Evolutionary conservation across 30 jellyfish, hydroid and myxozoan genomes (phyloP).

Genomic region (Hydractinia symbiolongicarpus): DNA sequence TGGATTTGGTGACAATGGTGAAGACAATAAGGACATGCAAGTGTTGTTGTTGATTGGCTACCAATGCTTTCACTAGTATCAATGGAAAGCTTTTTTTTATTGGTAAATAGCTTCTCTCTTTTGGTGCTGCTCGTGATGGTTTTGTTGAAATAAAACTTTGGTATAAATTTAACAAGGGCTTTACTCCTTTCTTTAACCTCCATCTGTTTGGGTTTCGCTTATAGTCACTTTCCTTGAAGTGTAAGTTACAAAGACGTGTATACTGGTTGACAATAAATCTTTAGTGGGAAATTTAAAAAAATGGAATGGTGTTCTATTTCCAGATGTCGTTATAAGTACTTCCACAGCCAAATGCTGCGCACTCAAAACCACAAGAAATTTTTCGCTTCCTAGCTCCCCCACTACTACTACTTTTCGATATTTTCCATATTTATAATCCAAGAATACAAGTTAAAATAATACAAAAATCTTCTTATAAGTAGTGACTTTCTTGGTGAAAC

Average conservation of each 20-base stretch:
- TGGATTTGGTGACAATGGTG: not conserved
- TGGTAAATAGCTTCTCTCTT: not conserved
- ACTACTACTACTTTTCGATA: no score
- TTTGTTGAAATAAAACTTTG: not conserved
- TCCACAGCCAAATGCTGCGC: not conserved
- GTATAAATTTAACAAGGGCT: not conserved
- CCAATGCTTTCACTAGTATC: not conserved
- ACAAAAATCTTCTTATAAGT: not conserved
- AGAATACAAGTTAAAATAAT: no score
- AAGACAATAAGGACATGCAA: not conserved
- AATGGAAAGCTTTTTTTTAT: not conserved
- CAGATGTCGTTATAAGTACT: slow-evolving; percentile 3
- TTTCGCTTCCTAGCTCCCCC: no score
- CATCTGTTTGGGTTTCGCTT: not conserved
- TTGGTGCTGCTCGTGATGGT: slow-evolving; percentile 14
- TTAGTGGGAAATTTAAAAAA: no score
- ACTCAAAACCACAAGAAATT: not conserved
- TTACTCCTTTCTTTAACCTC: slow-evolving; percentile 1
- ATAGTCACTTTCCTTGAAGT: no score
- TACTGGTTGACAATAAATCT: no score
- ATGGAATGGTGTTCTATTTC: not conserved
- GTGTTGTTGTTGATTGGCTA: not conserved
- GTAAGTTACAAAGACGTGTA: no score
- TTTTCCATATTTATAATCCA: no score
- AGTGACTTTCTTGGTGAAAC: slow-evolving; percentile 2